Percentiles rank a stretch among this genome's conserved stretches.
phyloP scores from a whole-genome alignment of 2,113 vertebrate genomes.

The Willisornis vidua region DNA sequence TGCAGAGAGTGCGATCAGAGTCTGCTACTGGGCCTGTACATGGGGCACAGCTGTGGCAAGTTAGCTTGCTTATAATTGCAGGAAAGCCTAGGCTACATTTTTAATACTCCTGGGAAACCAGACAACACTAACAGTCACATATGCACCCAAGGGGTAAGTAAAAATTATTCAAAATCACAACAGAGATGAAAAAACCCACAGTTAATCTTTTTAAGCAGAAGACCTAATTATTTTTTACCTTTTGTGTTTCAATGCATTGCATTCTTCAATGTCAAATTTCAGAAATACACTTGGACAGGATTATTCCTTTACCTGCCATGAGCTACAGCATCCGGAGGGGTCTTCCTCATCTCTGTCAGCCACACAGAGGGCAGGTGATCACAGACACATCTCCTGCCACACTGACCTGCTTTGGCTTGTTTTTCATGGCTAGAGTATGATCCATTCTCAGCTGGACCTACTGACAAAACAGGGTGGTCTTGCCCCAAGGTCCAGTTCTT shows the following conservation, averaged over 20 bases:
- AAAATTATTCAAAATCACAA: conserved; percentile 15
- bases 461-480: not conserved
- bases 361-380: not conserved
- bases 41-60: not conserved
- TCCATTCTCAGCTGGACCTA: not conserved
- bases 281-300: not conserved
- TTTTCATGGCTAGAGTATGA: not conserved
- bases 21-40: not conserved
- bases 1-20: not conserved
- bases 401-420: not conserved
- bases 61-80: not conserved
- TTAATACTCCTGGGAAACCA: not conserved
- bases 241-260: not conserved
- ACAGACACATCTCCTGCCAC: not conserved
- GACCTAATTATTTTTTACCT: not conserved
- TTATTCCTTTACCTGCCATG: not conserved
- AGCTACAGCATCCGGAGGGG: not conserved
- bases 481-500: not conserved
- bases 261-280: not conserved
- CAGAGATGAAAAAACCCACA: not conserved
- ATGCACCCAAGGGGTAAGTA: not conserved
- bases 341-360: not conserved
- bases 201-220: not conserved
- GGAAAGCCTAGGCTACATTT: not conserved
- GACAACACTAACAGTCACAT: not conserved